Base-by-base conservation (phyloP, 2,888 invertebrate species). In the Nemoura dubitans region DNA sequence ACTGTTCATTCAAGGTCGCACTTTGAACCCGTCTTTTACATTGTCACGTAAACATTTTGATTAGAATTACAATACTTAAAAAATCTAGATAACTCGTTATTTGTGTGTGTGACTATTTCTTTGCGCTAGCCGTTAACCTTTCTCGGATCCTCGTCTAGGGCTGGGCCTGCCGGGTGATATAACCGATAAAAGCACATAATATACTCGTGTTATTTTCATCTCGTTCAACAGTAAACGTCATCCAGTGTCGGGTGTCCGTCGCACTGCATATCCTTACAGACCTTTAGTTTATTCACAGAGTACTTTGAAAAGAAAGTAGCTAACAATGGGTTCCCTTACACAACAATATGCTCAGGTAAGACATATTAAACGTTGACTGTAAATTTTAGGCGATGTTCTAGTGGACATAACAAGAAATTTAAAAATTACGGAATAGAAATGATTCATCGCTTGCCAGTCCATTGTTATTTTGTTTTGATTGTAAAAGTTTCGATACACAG, bases 291-390 rank as follows among this genome's bases (percentile, higher is more conserved):
- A n/a, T n/a, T n/a, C n/a, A n/a, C n/a, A n/a, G 21, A 59, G 14
- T 16, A 59, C 59, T 7, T 21, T 59, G 14, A 21, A 10, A 16
- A 21, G 14, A 21, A 10, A 16, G 2, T 59, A 7, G 21, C 59
- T 16, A 28, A 78, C 3, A 78, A 78, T 78, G 78, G 28, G 78
- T 78, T 78, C 78, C 0, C 78, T 78, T 1, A 78, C 27, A 5
- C 78, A 78, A 26, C 78, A 78, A n/a, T 78, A 78, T 28, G 28
- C 78, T 10, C 78, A 78, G 78, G 78, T 78, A 26, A 78, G 78
- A 1, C 5, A 78, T 59, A 7, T 59, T 59, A 59, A 7, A 59
- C 3, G 59, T 59, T 59, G 59, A 6, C 3, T 3, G 36, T 36
- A 3, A 6, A 36, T 3, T 36, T 36, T 36, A 6, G 10, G 10